Conservation (phyloP, 2,888 invertebrate species). For the Spodoptera littoralis region DNA sequence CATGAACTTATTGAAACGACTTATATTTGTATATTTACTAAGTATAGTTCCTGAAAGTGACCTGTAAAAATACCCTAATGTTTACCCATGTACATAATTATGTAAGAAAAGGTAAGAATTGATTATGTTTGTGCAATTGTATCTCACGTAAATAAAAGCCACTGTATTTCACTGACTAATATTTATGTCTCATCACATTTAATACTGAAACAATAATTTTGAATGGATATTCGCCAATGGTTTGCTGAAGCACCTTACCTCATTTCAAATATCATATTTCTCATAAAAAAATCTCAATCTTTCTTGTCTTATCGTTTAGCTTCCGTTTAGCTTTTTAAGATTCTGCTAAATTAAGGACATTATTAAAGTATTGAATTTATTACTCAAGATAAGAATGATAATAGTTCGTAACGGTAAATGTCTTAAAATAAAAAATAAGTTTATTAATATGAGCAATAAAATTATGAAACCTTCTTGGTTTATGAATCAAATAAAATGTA, state of each 20-base stretch:
- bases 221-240: slow-evolving; percentile 9
- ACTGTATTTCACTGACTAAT: too few species aligned
- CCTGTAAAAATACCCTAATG: too few species aligned
- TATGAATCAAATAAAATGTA: slow-evolving; percentile 32
- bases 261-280: slow-evolving; percentile 41
- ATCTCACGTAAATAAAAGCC: too few species aligned
- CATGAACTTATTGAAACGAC: too few species aligned
- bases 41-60: too few species aligned
- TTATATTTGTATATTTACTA: too few species aligned
- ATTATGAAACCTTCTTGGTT: slow-evolving; percentile 27
- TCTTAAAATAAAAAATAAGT: slow-evolving; percentile 40
- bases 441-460: slow-evolving; percentile 28
- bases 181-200: too few species aligned
- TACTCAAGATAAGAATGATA: slow-evolving; percentile 24
- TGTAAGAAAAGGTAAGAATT: too few species aligned
- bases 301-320: slow-evolving; percentile 55
- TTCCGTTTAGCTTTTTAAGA: slow-evolving; percentile 60
- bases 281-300: slow-evolving; percentile 37
- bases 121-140: too few species aligned
- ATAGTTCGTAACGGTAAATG: slow-evolving; percentile 29
- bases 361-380: slow-evolving; percentile 50
- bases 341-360: slow-evolving; percentile 49
- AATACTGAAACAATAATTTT: too few species aligned
- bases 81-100: too few species aligned
- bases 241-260: slow-evolving; percentile 19